phyloP scores from a whole-genome alignment of 53 echinoderm and acorn worm species.

The Holothuria scabra region DNA sequence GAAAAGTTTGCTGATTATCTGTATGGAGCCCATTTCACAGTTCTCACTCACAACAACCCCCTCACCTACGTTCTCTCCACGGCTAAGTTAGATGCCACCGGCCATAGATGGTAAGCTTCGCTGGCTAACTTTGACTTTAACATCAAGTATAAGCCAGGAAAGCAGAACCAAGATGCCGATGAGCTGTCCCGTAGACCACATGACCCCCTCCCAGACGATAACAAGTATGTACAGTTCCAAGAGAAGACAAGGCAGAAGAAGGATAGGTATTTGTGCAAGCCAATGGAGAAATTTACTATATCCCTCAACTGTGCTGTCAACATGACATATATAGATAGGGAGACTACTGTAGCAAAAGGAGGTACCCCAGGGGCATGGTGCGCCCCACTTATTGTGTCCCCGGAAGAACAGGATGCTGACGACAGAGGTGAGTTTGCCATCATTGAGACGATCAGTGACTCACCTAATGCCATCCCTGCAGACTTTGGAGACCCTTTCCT shows the following conservation, averaged over 20 bases:
- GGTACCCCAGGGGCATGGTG: too few relatives aligned
- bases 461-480: too few relatives aligned
- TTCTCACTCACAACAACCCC: conserved; percentile 66
- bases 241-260: not conserved
- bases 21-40: conserved; percentile 57
- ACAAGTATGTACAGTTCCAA: conserved; percentile 3
- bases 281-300: too few relatives aligned
- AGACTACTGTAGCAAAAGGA: too few relatives aligned
- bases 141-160: conserved; percentile 54
- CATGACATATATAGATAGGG: too few relatives aligned
- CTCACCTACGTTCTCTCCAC: conserved; percentile 64
- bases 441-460: too few relatives aligned
- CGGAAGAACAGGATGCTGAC: too few relatives aligned
- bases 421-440: too few relatives aligned
- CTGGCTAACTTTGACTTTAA: conserved; percentile 40
- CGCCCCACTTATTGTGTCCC: too few relatives aligned
- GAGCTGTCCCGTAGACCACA: conserved; percentile 45
- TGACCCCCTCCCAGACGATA: not conserved
- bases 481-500: too few relatives aligned
- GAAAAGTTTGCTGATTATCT: conserved; percentile 69
- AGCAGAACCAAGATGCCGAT: conserved; percentile 62
- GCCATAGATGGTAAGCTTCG: conserved; percentile 68
- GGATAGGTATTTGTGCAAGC: not conserved
- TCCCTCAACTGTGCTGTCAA: too few relatives aligned
- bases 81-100: conserved; percentile 66